Evolutionary conservation across 2,113 vertebrate genomes (phyloP), one percentile per base, ranked within the genome.

Genomic region (Tonatia bakeri): DNA sequence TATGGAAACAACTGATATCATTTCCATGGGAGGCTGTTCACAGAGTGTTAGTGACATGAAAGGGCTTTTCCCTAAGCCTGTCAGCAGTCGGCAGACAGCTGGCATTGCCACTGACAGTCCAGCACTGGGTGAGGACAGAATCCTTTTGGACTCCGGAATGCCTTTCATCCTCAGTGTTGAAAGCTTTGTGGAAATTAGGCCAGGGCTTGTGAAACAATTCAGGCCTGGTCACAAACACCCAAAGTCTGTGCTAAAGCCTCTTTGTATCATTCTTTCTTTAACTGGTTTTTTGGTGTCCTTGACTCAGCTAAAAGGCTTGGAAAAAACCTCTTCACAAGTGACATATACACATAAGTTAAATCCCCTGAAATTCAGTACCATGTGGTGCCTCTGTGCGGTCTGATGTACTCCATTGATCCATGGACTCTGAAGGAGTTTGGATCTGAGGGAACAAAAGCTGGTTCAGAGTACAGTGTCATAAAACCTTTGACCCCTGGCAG

Each of bases 191-290:
- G 76, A 92, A 96, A 94, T 50, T n/a, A 92, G 95, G 82, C 85
- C 96, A 97, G 77, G 36, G 90, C 70, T 80, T 83, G 69, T 31
- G 88, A 83, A 93, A 89, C 82, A 64, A 65, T 88, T 90, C 72
- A 67, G 65, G 50, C 12, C 81, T 47, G 45, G 65, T 15, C 20
- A 33, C 43, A 90, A 69, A 95, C 38, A 43, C 73, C 77, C 36
- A 22, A 47, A 38, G 52, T 81, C 67, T 17, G 47, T 0, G 1
- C 50, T 22, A 67, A 50, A 28, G 40, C 16, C 43, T 65, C 52
- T 82, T 67, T n/a, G 64, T 67, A 17, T 45, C 72, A 22, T 76
- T 2, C 73, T 92, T 79, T 36, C 81, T 61, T 86, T 50, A 40
- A 52, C 43, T 7, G 3, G 76, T 0, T 0, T 83, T 92, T 94